These are phyloP conservation scores for Sebastes ruberrimus DNA, from an alignment of 2,797 vertebrate genomes.

Conservation along the genomic window DNA sequence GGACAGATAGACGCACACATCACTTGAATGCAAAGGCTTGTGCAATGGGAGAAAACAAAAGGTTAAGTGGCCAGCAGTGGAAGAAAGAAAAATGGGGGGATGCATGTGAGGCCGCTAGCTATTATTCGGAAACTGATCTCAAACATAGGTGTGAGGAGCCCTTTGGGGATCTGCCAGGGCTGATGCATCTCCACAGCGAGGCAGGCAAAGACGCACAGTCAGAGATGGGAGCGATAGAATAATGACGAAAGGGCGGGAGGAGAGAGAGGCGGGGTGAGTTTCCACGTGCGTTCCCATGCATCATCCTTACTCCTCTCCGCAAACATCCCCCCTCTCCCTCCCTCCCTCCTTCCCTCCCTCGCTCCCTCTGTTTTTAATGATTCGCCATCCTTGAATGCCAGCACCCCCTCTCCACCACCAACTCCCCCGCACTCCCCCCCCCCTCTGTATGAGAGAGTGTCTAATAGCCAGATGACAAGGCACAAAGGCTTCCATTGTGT, in stretches of 20 bases:
- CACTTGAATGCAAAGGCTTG: slow-evolving; percentile 7
- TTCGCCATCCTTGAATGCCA: slow-evolving; percentile 71
- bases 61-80: slow-evolving; percentile 13
- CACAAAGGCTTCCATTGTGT: slow-evolving; percentile 86
- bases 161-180: slow-evolving; percentile 7
- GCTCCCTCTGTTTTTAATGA: slow-evolving; percentile 67
- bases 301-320: slow-evolving; percentile 51
- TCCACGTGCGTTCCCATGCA: slow-evolving; percentile 56
- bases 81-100: neutral
- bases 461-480: slow-evolving; percentile 81
- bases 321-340: slow-evolving; percentile 1
- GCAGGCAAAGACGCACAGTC: slow-evolving; percentile 13
- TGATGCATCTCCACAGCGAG: slow-evolving; percentile 48
- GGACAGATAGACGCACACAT: neutral
- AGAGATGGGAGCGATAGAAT: slow-evolving; percentile 30
- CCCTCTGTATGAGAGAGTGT: slow-evolving; percentile 48
- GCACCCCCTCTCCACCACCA: neutral
- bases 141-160: slow-evolving; percentile 44
- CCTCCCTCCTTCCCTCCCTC: slow-evolving; percentile 31
- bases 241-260: slow-evolving; percentile 25
- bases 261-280: slow-evolving; percentile 21
- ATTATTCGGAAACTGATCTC: slow-evolving; percentile 44
- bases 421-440: neutral
- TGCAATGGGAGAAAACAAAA: slow-evolving; percentile 14
- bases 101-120: neutral